Evolutionary conservation across 2,888 invertebrate species (phyloP).

Genomic region (Lypha dubia): DNA sequence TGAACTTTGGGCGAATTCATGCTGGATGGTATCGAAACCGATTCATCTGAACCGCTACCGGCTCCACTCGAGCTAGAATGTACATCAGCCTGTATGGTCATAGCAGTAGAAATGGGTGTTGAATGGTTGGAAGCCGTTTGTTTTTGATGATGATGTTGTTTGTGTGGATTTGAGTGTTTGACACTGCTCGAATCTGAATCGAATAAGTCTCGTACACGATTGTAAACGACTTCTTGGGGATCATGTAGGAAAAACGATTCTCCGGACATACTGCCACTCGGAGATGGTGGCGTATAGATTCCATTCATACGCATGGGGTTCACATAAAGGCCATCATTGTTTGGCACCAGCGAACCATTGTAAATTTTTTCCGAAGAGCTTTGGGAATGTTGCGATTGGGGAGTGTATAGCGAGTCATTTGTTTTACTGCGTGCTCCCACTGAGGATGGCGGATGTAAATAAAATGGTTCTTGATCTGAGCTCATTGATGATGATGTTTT

Average conservation of each 20-base stretch:
- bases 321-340: conserved; percentile 90
- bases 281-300: conserved; percentile 85
- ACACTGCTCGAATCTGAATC: conserved; percentile 84
- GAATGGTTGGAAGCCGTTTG: conserved; percentile 60
- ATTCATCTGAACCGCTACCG: conserved; percentile 86
- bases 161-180: conserved; percentile 75
- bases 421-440: conserved; percentile 80
- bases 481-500: conserved; percentile 83
- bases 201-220: conserved; percentile 92
- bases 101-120: conserved; percentile 80
- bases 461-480: conserved; percentile 87
- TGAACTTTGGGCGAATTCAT: conserved; percentile 81
- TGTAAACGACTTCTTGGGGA: conserved; percentile 91
- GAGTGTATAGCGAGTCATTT: conserved; percentile 80
- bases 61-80: conserved; percentile 89
- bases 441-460: conserved; percentile 88
- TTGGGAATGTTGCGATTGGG: conserved; percentile 77
- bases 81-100: conserved; percentile 92
- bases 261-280: conserved; percentile 85
- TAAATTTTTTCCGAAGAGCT: conserved; percentile 82
- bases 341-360: conserved; percentile 80
- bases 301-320: conserved; percentile 88
- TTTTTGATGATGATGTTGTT: conserved; percentile 72
- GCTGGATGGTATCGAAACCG: conserved; percentile 85
- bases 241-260: conserved; percentile 94